phyloP scores from a whole-genome alignment of 92 coral and sea anemone genomes.

The Parazoanthus swiftii region DNA sequence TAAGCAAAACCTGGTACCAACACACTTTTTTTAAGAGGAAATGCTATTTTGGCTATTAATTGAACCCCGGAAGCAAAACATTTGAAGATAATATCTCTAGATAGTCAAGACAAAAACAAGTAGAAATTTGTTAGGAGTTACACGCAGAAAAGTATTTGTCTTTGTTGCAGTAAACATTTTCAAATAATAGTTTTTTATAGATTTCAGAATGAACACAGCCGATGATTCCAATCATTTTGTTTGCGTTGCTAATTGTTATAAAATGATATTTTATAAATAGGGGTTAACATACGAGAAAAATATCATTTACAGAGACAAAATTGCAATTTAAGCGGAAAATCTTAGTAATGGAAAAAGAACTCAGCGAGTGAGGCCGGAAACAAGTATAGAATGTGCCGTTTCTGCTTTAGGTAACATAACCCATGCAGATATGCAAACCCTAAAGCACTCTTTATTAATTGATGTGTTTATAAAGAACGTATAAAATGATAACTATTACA shows the following conservation, averaged over 20 bases:
- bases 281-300: background rate
- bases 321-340: background rate
- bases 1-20: background rate
- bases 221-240: background rate
- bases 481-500: background rate
- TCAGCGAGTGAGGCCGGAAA: too few relatives aligned
- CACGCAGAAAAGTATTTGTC: background rate
- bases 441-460: too few relatives aligned
- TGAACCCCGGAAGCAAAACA: background rate
- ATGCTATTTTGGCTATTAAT: background rate
- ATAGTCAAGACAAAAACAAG: background rate
- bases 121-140: background rate
- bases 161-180: background rate
- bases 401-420: background rate
- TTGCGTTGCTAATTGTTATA: background rate
- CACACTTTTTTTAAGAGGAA: background rate
- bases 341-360: too few relatives aligned
- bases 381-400: background rate
- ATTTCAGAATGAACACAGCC: background rate
- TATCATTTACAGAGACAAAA: background rate
- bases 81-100: background rate
- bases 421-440: background rate
- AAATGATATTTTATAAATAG: background rate
- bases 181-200: background rate
- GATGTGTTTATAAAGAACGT: background rate